Evolutionary conservation across 1,140 invertebrate species (phyloP).

Genomic region (Hyles vespertilio): DNA sequence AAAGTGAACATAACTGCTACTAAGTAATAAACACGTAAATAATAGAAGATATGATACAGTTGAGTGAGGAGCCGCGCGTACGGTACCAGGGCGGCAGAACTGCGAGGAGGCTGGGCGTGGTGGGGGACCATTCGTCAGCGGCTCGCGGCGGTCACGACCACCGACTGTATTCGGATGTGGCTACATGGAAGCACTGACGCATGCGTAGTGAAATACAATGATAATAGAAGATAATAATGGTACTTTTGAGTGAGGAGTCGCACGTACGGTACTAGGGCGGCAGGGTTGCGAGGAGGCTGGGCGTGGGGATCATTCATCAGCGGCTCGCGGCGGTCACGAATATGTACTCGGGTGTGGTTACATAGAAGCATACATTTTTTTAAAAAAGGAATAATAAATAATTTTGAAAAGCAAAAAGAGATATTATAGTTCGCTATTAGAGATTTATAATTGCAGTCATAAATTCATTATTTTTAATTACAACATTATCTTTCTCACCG

Average conservation of each 20-base stretch:
- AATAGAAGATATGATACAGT: neutral
- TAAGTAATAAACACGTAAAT: too few species aligned
- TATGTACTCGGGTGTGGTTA: constrained; percentile 4
- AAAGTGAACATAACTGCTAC: too few species aligned
- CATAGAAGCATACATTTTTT: too few species aligned
- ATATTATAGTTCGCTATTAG: too few species aligned
- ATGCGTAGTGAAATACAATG: too few species aligned
- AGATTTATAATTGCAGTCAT: too few species aligned
- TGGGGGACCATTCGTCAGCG: constrained; percentile 45
- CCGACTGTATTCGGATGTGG: constrained; percentile 9
- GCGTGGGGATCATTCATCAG: constrained; percentile 43
- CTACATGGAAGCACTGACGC: too few species aligned
- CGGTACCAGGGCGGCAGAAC: constrained; percentile 30
- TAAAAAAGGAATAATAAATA: too few species aligned
- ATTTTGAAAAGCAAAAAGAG: too few species aligned
- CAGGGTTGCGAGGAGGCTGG: constrained; percentile 30
- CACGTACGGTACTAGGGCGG: constrained; percentile 23
- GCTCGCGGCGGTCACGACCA: constrained; percentile 58
- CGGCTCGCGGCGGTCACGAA: constrained; percentile 60
- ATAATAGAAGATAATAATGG: neutral
- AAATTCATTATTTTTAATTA: too few species aligned
- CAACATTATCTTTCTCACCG: too few species aligned
- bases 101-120: constrained; percentile 30
- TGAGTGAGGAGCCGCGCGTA: neutral
- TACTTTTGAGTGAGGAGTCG: neutral